Evolutionary conservation across 2,797 vertebrate genomes (phyloP).

Genomic region (Strix occidentalis): DNA sequence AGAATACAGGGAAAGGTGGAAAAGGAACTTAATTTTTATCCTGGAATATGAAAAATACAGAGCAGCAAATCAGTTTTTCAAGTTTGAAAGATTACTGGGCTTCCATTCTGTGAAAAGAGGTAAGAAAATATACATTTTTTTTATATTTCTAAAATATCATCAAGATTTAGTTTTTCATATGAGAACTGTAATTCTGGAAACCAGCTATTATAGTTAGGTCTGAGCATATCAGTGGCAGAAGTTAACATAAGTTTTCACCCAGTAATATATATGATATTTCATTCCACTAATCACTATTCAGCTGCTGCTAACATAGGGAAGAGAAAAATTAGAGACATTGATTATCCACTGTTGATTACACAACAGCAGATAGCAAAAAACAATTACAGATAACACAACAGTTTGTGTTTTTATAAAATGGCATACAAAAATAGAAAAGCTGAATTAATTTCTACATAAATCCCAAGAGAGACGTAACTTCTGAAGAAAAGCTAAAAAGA

Average conservation of each 20-base stretch:
- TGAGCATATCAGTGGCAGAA: not conserved
- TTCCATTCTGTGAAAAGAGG: not conserved
- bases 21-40: not conserved
- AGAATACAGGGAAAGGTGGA: not conserved
- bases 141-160: not conserved
- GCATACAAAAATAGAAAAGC: not conserved
- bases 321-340: not conserved
- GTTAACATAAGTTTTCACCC: not conserved
- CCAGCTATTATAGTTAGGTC: not conserved
- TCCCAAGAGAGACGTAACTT: not conserved
- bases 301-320: not conserved
- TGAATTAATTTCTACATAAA: conserved; percentile 21
- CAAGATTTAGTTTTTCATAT: not conserved
- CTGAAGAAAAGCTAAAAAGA: not conserved
- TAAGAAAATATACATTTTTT: not conserved
- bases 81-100: not conserved
- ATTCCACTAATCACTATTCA: not conserved
- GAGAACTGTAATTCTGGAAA: not conserved
- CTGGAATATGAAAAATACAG: not conserved
- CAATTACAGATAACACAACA: not conserved
- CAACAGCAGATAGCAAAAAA: not conserved
- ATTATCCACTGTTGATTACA: not conserved
- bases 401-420: not conserved
- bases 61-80: not conserved
- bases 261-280: not conserved